Conservation (phyloP, 2,113 vertebrate genomes). For the Scolopax mira region DNA sequence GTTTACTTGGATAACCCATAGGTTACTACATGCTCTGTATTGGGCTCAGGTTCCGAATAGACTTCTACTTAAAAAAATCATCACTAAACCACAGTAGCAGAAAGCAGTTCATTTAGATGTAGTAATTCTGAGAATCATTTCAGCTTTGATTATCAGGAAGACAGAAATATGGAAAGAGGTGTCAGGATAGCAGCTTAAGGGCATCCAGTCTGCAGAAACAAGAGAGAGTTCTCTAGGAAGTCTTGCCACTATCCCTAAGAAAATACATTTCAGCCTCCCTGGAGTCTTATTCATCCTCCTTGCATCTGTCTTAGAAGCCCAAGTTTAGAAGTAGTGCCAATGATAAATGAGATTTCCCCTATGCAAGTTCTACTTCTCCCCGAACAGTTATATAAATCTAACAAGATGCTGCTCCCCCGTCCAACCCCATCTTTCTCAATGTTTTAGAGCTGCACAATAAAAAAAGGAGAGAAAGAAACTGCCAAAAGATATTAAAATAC, state of each 20-base stretch:
- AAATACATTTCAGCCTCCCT: slow-evolving; percentile 38
- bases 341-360: slow-evolving; percentile 8
- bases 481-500: neutral
- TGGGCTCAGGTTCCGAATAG: neutral
- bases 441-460: neutral
- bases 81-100: neutral
- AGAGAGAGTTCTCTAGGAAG: neutral
- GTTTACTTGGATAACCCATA: neutral
- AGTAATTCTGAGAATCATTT: neutral
- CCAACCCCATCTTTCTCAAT: neutral
- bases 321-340: slow-evolving; percentile 9
- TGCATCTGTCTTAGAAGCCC: slow-evolving; percentile 8
- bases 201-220: neutral
- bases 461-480: neutral
- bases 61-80: neutral
- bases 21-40: neutral
- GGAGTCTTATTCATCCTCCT: slow-evolving; percentile 41
- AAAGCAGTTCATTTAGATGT: slow-evolving; percentile 17
- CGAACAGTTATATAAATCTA: neutral
- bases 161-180: neutral
- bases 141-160: slow-evolving; percentile 43
- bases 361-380: neutral
- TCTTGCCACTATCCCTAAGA: slow-evolving; percentile 24
- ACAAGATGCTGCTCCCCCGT: neutral
- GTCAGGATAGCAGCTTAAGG: slow-evolving; percentile 23